Evolutionary conservation across 2,888 invertebrate genomes (phyloP), one percentile per base, ranked within the genome.

Genomic region (Dasysyrphus albostriatus): DNA sequence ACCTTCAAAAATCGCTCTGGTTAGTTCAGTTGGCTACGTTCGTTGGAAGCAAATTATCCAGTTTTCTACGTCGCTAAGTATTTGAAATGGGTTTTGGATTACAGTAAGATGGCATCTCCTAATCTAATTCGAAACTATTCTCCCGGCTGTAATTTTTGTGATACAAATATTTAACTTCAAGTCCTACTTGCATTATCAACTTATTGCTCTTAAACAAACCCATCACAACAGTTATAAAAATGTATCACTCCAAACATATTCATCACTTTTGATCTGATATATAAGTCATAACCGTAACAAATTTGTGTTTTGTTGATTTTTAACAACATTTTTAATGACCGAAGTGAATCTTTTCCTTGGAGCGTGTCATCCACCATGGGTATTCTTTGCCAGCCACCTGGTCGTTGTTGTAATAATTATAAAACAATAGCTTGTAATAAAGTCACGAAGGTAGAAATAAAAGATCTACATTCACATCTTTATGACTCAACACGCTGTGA

Each of bases 381-480:
- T 54, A 69, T 70, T 37, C 58, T 12, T 9, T 32, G 19, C 54
- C 51, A 12, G 16, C 65, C 24, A 3, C 24, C 24, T 24, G 2
- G 24, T 16, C 54, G 24, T 58, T 16, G 16, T 14, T 24, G 10
- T 24, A 65, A 67, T 61, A 81, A 81, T 81, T 56, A 61, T 39
- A 67, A 42, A 44, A 65, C 69, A 72, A 63, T 63, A 34, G 56
- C 24, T 63, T 54, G 47, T 37, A 19, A 61, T 70, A 42, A 73
- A 73, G 19, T 37, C 56, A 82, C 47, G 49, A 47, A 37, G 19
- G 12, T 14, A 24, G 1, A 24, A 24, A 24, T 24, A 47, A 47
- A 39, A 61, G 67, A 80, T 80, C 74, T 37, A 81, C 75, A 84
- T 67, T 85, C 54, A 65, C 44, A 82, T 82, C 82, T 87, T 82